Evolutionary conservation across 2,888 invertebrate species (phyloP).

Genomic region (Mylabris sibirica): DNA sequence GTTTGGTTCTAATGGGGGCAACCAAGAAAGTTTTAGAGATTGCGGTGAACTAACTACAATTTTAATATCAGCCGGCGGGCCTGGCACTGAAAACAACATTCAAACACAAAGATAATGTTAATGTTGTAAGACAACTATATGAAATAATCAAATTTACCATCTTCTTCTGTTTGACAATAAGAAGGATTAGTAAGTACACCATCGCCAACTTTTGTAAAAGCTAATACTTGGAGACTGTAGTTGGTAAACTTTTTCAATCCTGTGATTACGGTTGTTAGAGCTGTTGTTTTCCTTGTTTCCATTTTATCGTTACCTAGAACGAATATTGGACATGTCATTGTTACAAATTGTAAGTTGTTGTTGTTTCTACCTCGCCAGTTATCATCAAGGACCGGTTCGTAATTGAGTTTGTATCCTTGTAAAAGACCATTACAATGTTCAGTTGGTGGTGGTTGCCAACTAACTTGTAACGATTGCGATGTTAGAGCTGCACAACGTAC

Average conservation of each 20-base stretch:
- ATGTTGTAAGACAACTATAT: not conserved
- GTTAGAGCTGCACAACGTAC: slow-evolving; percentile 78
- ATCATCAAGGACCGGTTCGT: slow-evolving; percentile 71
- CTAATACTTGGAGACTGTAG: slow-evolving; percentile 81
- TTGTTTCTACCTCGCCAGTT: slow-evolving; percentile 57
- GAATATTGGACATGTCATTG: not conserved
- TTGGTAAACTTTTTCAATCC: slow-evolving; percentile 79
- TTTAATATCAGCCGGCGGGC: slow-evolving; percentile 80
- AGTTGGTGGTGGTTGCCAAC: slow-evolving; percentile 81
- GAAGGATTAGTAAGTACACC: slow-evolving; percentile 73
- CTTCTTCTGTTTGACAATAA: slow-evolving; percentile 80
- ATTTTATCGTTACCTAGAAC: slow-evolving; percentile 64
- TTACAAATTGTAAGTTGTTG: not conserved
- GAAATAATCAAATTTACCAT: slow-evolving; percentile 63
- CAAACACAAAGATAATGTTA: not conserved
- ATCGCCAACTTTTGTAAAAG: slow-evolving; percentile 81
- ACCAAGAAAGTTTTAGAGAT: slow-evolving; percentile 80
- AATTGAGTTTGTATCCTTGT: slow-evolving; percentile 77
- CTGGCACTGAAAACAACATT: slow-evolving; percentile 69
- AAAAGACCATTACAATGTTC: slow-evolving; percentile 78
- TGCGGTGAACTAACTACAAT: slow-evolving; percentile 78
- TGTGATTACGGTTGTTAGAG: slow-evolving; percentile 73
- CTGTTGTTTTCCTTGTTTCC: slow-evolving; percentile 72
- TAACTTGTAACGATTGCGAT: slow-evolving; percentile 78
- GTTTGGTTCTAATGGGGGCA: slow-evolving; percentile 77